Evolutionary conservation across 2,113 vertebrate species (phyloP).

Genomic region (Camelus dromedarius): DNA sequence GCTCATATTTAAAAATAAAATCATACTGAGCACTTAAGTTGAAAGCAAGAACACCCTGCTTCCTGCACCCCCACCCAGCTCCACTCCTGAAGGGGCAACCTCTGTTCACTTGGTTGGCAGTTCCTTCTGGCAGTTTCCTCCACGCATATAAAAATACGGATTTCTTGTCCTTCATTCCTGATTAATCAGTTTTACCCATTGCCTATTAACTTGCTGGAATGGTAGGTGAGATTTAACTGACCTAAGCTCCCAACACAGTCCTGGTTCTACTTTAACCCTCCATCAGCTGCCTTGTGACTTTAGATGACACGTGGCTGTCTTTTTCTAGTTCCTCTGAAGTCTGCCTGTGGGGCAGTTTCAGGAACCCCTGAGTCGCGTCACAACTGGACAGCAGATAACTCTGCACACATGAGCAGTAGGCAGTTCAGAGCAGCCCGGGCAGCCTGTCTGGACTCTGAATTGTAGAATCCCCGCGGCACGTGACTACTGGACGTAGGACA

Average conservation of each 20-base stretch:
- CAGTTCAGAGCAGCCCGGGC: neutral
- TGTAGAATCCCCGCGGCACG: neutral
- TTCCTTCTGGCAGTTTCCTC: neutral
- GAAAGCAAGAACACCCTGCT: neutral
- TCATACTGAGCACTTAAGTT: neutral
- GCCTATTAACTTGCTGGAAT: neutral
- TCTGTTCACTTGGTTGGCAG: neutral
- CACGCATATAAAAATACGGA: neutral
- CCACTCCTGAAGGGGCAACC: neutral
- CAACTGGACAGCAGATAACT: accelerated
- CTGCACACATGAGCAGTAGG: neutral
- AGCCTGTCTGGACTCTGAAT: neutral
- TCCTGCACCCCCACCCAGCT: neutral
- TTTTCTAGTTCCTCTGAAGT: neutral
- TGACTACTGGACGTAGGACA: neutral
- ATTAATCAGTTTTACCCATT: neutral
- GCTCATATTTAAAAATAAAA: conserved; percentile 34
- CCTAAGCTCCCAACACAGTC: neutral
- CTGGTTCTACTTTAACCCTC: neutral
- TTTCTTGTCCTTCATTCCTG: neutral
- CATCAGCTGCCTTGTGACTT: neutral
- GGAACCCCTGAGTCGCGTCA: neutral
- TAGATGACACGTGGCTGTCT: neutral
- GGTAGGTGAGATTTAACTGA: neutral
- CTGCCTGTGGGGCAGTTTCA: neutral